Evolutionary conservation across 2,113 vertebrate species (phyloP).

Genomic region (Melanerpes formicivorus): DNA sequence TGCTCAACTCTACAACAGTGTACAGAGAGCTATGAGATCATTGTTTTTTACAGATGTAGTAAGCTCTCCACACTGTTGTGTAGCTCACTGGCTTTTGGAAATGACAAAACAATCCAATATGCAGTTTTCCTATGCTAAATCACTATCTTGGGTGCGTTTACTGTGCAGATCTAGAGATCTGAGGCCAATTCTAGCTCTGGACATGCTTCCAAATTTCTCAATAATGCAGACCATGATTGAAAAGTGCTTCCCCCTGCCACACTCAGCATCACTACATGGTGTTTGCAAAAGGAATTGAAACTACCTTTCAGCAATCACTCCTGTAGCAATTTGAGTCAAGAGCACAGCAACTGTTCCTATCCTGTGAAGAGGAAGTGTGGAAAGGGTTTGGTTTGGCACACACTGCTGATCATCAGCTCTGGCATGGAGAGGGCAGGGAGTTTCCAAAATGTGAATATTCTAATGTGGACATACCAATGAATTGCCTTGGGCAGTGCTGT

Average conservation of each 20-base stretch:
- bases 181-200: not conserved
- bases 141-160: not conserved
- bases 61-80: not conserved
- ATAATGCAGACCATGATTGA: not conserved
- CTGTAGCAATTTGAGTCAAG: not conserved
- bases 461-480: not conserved
- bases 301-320: not conserved
- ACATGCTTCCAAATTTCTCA: not conserved
- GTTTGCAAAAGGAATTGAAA: conserved; percentile 2
- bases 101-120: not conserved
- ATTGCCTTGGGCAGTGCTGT: not conserved
- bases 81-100: not conserved
- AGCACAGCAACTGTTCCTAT: not conserved
- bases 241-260: not conserved
- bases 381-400: not conserved
- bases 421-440: not conserved
- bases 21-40: not conserved
- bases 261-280: not conserved
- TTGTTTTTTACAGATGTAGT: not conserved
- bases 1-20: not conserved
- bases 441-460: not conserved
- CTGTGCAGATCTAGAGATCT: not conserved
- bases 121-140: not conserved
- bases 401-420: not conserved
- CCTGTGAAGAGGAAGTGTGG: not conserved